A percentile compares a stretch with the other conserved stretches of the same genome.
phyloP scores from a whole-genome alignment of 2,113 vertebrate species.

The Sitta europaea region DNA sequence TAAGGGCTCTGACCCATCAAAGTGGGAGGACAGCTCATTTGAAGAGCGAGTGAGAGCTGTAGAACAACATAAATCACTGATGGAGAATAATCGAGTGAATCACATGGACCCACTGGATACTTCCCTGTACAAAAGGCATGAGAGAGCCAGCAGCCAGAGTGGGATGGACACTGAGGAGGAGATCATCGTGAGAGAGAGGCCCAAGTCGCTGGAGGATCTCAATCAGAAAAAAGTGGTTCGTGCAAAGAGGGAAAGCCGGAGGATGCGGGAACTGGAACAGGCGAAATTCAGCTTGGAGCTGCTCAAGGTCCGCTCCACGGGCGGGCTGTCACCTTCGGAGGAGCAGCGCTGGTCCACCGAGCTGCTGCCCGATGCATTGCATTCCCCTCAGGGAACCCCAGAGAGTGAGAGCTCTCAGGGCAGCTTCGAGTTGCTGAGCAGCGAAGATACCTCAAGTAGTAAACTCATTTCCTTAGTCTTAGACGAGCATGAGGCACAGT shows the following conservation, averaged over 20 bases:
- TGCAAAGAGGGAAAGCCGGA: constrained; percentile 91
- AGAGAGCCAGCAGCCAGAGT: constrained; percentile 70
- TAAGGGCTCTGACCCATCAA: constrained; percentile 81
- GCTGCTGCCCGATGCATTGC: constrained; percentile 74
- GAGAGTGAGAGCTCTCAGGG: constrained; percentile 93
- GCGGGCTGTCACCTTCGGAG: constrained; percentile 83
- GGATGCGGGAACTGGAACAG: constrained; percentile 95
- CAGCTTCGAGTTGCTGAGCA: constrained; percentile 87
- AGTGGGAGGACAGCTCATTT: constrained; percentile 82
- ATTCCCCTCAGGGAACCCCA: constrained; percentile 84
- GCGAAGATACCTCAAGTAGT: constrained; percentile 77
- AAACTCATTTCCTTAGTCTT: constrained; percentile 39
- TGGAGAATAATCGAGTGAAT: constrained; percentile 52
- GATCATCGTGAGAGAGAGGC: constrained; percentile 79
- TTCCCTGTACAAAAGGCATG: constrained; percentile 47
- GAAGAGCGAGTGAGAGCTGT: constrained; percentile 74
- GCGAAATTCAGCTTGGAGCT: constrained; percentile 95
- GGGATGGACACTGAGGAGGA: constrained; percentile 63
- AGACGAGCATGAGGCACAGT: constrained; percentile 59
- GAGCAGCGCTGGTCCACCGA: constrained; percentile 86
- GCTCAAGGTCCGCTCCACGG: constrained; percentile 89
- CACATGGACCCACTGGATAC: constrained; percentile 23
- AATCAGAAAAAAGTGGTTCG: constrained; percentile 86
- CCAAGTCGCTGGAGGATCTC: constrained; percentile 82
- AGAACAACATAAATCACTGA: constrained; percentile 58